Base-by-base conservation (phyloP, 2,113 vertebrate species). In the Dipodomys merriami region DNA sequence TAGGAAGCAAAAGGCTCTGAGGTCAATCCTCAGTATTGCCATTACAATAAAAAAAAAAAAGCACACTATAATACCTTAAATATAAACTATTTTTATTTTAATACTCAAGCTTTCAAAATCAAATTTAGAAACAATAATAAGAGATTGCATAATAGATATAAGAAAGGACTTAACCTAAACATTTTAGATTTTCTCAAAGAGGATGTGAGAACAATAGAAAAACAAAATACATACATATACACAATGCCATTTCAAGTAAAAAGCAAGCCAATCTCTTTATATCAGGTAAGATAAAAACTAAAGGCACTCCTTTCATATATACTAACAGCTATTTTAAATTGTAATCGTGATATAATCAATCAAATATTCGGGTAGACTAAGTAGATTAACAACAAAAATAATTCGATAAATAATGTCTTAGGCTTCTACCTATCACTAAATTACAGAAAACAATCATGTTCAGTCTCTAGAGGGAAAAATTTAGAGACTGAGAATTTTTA, bases 241-340 rank as follows among this genome's bases (percentile, higher is more conserved):
- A n/a, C 8, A n/a, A 16, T 18, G 15, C 19, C 12, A 27, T 72
- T 33, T 29, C 72, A 33, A n/a, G 39, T 33, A 68, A n/a, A 74
- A 57, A 71, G 33, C 13, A 87, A 44, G 6, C 4, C 73, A 77
- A 29, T 68, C 60, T 18, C 30, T 25, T 81, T 25, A 35, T 65
- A 39, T 73, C 33, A 49, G n/a, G 33, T 8, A 81, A 93, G 88
- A 82, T 7, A 65, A 88, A 93, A 83, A 89, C 83, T 68, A 82
- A 85, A 30, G 27, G 27, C 62, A 19, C 49, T 81, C 23, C 74
- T 91, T 81, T 27, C 33, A 72, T 49, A 69, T 19, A 90, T 5
- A 90, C 12, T 69, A 12, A 65, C 2, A 81, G 30, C 35, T 25
- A 23, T 73, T 76, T 82, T 62, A 62, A 72, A n/a, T 82, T 76